Evolutionary conservation across 2,888 invertebrate genomes (phyloP).

Genomic region (Congeria kusceri): DNA sequence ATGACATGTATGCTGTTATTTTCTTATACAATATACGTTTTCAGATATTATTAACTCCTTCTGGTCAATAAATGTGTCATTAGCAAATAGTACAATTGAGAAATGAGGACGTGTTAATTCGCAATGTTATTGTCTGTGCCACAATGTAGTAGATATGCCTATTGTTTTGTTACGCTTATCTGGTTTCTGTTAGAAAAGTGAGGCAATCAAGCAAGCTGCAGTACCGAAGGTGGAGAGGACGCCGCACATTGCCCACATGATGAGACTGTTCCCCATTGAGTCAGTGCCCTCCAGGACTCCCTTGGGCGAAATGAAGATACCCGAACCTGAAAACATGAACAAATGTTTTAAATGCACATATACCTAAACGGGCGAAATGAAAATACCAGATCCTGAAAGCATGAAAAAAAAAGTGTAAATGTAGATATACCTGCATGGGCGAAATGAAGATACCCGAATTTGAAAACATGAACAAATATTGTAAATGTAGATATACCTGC

Average conservation of each 20-base stretch:
- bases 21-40: neutral
- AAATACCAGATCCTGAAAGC: slow-evolving; percentile 98
- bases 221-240: slow-evolving; percentile 74
- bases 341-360: no score
- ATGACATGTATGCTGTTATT: neutral
- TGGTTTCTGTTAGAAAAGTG: no score
- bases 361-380: slow-evolving; percentile 98
- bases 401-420: no score
- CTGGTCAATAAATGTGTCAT: neutral
- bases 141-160: no score
- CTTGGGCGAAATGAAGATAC: slow-evolving; percentile 99
- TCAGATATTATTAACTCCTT: neutral
- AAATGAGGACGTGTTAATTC: no score
- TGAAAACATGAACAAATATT: no score
- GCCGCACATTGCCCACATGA: slow-evolving; percentile 77
- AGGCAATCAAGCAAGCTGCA: slow-evolving; percentile 86
- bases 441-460: no score
- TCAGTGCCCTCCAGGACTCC: slow-evolving; percentile 94
- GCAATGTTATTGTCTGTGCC: no score
- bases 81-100: no score
- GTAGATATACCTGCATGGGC: no score
- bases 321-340: slow-evolving; percentile 91
- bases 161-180: no score
- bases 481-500: slow-evolving; percentile 96
- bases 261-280: slow-evolving; percentile 91